Conservation (phyloP, 2,888 invertebrate genomes). For the Melipona beecheii region DNA sequence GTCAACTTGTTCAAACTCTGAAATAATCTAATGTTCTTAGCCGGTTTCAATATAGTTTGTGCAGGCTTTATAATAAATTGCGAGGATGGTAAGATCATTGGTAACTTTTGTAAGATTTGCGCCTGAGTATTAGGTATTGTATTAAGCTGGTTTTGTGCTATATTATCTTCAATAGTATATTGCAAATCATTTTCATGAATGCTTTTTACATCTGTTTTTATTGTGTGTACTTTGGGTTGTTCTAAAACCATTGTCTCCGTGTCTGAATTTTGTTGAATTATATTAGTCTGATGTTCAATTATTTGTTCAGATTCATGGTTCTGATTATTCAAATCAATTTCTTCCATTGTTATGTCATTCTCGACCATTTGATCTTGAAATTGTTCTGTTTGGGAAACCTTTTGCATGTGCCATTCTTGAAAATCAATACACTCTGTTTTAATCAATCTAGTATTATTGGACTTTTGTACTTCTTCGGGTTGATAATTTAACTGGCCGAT, state of each 20-base stretch:
- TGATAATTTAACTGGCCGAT: constrained; percentile 61
- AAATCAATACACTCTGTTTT: constrained; percentile 61
- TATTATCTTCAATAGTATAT: constrained; percentile 62
- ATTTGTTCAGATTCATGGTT: constrained; percentile 34
- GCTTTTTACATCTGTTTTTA: constrained; percentile 51
- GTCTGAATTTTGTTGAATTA: constrained; percentile 29
- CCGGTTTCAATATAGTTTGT: constrained; percentile 74
- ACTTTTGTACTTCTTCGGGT: constrained; percentile 50
- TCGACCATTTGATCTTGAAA: constrained; percentile 44
- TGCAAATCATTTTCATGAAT: constrained; percentile 60
- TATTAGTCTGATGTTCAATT: constrained; percentile 39
- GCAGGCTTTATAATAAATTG: constrained; percentile 78
- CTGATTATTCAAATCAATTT: constrained; percentile 40
- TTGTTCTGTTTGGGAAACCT: constrained; percentile 34
- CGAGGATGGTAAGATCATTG: constrained; percentile 76
- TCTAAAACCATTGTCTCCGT: constrained; percentile 54
- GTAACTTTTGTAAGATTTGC: constrained; percentile 75
- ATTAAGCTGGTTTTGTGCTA: constrained; percentile 59
- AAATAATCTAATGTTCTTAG: constrained; percentile 76
- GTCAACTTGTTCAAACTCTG: constrained; percentile 70
- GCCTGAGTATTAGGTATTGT: constrained; percentile 68
- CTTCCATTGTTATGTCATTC: constrained; percentile 44
- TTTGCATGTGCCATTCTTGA: constrained; percentile 61
- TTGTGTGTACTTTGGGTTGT: constrained; percentile 49
- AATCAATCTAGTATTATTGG: constrained; percentile 32